These are phyloP conservation scores for Sorex maritimensis DNA, from an alignment of 2,797 vertebrate species.

Conservation along the genomic window DNA sequence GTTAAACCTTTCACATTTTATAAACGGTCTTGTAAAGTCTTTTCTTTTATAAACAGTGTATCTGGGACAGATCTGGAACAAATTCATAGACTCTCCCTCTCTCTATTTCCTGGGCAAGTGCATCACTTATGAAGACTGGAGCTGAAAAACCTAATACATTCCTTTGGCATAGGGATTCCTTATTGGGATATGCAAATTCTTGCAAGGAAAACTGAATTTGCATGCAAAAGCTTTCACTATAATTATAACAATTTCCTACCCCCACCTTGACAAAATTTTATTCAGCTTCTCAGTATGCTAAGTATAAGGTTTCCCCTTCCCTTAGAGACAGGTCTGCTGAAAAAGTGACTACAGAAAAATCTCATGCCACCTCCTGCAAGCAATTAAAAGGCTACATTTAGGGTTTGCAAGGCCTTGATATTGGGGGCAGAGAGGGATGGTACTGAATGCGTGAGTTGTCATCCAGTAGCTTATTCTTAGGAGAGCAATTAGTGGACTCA, in stretches of 20 bases:
- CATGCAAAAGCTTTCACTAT: conserved; percentile 77
- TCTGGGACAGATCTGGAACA: neutral
- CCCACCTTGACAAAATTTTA: neutral
- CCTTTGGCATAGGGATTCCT: conserved; percentile 69
- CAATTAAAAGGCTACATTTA: conserved; percentile 45
- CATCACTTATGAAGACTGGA: conserved; percentile 67
- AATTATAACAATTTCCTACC: conserved; percentile 80
- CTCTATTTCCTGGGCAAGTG: conserved; percentile 17
- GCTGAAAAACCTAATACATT: conserved; percentile 53
- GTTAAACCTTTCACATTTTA: conserved; percentile 1
- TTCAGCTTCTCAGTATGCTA: conserved; percentile 72
- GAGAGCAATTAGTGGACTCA: conserved; percentile 43
- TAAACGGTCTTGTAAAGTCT: conserved; percentile 18
- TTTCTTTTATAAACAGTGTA: conserved; percentile 55
- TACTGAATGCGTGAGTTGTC: neutral
- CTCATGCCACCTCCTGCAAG: conserved; percentile 72
- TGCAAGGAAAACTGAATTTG: conserved; percentile 80
- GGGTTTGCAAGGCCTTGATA: conserved; percentile 60
- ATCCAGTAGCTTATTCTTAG: neutral
- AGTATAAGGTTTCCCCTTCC: conserved; percentile 80
- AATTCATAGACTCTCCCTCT: conserved; percentile 37
- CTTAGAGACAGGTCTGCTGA: conserved; percentile 77
- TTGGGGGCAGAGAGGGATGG: neutral
- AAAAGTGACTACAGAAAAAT: conserved; percentile 76
- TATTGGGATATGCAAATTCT: conserved; percentile 74